Percentiles rank a stretch among this genome's conserved stretches.
Evolutionary conservation across 2,797 vertebrate genomes (phyloP).

Genomic region (Tarsius wallacei): DNA sequence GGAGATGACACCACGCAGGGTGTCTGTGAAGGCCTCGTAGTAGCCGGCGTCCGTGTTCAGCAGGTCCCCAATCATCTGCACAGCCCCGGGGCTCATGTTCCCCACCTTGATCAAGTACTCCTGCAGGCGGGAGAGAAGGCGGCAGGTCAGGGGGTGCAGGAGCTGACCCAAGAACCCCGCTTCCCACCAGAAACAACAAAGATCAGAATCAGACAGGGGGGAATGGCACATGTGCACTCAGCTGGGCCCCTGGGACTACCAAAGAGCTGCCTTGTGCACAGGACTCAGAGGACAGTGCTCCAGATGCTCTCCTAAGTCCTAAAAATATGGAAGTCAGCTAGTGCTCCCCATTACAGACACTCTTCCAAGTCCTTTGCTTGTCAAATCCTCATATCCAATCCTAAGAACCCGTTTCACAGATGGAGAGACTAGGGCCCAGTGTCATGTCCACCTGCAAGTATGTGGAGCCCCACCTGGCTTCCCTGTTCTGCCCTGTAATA

Average conservation of each 20-base stretch:
- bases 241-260: too few relatives aligned
- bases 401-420: not conserved
- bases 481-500: too few relatives aligned
- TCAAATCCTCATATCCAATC: too few relatives aligned
- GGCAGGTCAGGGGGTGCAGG: not conserved
- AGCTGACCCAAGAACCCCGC: not conserved
- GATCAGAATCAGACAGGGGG: not conserved
- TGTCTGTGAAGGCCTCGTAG: slow-evolving; percentile 71
- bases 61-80: slow-evolving; percentile 72
- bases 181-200: not conserved
- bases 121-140: not conserved
- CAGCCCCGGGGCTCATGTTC: slow-evolving; percentile 61
- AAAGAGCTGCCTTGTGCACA: not conserved
- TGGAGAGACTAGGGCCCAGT: not conserved
- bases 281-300: not conserved
- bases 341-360: not conserved
- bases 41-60: slow-evolving; percentile 47
- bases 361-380: not conserved
- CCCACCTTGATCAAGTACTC: slow-evolving; percentile 75
- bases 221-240: not conserved
- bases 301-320: too few relatives aligned
- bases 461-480: not conserved
- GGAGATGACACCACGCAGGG: not conserved
- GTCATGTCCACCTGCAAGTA: not conserved
- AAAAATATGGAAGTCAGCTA: not conserved